Conservation (phyloP, 2,888 invertebrate genomes). For the Nipponacmea schrenckii region DNA sequence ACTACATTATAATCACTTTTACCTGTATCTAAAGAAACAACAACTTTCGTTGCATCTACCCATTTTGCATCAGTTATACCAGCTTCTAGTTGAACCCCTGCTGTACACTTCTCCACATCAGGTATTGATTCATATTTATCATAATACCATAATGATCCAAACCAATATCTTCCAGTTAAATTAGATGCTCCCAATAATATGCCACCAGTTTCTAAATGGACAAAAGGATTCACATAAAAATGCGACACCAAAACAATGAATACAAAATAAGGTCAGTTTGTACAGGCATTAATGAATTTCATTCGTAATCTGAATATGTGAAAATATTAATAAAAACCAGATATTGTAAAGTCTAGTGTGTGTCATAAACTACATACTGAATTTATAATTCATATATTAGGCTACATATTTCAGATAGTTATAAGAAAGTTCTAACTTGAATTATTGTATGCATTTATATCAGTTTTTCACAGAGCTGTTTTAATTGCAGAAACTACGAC, state of each 20-base stretch:
- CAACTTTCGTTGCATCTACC: constrained; percentile 63
- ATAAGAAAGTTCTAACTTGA: too few relatives aligned
- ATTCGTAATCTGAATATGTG: too few relatives aligned
- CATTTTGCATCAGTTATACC: constrained; percentile 71
- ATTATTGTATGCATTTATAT: too few relatives aligned
- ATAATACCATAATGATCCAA: constrained; percentile 74
- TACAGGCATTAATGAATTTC: too few relatives aligned
- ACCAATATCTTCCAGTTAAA: constrained; percentile 74
- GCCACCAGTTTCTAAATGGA: constrained; percentile 70
- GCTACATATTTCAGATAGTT: too few relatives aligned
- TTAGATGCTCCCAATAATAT: constrained; percentile 74
- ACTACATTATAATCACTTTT: neutral
- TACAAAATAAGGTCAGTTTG: too few relatives aligned
- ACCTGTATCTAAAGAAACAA: constrained; percentile 74
- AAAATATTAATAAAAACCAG: too few relatives aligned
- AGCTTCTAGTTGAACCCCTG: constrained; percentile 69
- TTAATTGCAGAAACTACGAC: too few relatives aligned
- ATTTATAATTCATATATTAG: too few relatives aligned
- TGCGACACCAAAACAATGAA: neutral
- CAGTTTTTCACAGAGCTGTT: too few relatives aligned
- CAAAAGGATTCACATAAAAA: neutral
- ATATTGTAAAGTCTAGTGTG: too few relatives aligned
- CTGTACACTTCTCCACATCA: constrained; percentile 68
- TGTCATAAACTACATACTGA: too few relatives aligned
- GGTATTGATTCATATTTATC: constrained; percentile 67